Conservation (phyloP, 2,888 invertebrate species). For the Conomelus anceps region DNA sequence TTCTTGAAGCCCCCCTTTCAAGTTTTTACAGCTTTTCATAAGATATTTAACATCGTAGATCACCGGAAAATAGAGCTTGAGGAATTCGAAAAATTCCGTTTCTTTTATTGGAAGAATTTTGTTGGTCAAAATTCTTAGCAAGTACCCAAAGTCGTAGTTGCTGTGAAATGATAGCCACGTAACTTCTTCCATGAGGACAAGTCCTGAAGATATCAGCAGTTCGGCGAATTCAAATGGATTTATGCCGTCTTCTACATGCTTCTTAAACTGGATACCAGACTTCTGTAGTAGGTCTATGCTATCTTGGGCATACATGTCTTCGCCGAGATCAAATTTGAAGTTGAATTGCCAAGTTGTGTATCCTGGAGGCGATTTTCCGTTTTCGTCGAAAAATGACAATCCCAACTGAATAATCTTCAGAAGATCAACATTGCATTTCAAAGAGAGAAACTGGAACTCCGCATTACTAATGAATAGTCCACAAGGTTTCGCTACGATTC, state of each 20-base stretch:
- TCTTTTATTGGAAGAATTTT: conserved; percentile 91
- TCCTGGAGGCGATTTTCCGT: conserved; percentile 87
- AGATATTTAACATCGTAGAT: conserved; percentile 98
- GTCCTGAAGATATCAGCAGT: conserved; percentile 92
- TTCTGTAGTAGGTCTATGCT: conserved; percentile 95
- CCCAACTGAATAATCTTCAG: conserved; percentile 94
- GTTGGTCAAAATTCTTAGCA: conserved; percentile 89
- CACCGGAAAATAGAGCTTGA: conserved; percentile 91
- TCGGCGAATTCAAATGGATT: conserved; percentile 96
- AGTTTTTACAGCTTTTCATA: conserved; percentile 97
- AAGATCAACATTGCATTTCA: conserved; percentile 95
- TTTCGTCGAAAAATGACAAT: conserved; percentile 95
- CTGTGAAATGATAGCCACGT: conserved; percentile 99
- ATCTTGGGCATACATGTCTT: conserved; percentile 99
- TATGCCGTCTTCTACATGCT: conserved; percentile 97
- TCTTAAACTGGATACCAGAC: conserved; percentile 95
- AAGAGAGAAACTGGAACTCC: conserved; percentile 88
- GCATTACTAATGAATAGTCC: conserved; percentile 89
- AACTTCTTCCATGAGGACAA: conserved; percentile 91
- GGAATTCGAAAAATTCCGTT: conserved; percentile 89
- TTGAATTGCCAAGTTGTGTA: conserved; percentile 99
- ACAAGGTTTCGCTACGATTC: conserved; percentile 93
- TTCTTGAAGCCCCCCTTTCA: conserved; percentile 98
- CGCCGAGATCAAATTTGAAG: conserved; percentile 96
- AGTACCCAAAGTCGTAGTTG: conserved; percentile 98